Conservation (phyloP, 2,888 invertebrate species). For the Dryobotodes eremita region DNA sequence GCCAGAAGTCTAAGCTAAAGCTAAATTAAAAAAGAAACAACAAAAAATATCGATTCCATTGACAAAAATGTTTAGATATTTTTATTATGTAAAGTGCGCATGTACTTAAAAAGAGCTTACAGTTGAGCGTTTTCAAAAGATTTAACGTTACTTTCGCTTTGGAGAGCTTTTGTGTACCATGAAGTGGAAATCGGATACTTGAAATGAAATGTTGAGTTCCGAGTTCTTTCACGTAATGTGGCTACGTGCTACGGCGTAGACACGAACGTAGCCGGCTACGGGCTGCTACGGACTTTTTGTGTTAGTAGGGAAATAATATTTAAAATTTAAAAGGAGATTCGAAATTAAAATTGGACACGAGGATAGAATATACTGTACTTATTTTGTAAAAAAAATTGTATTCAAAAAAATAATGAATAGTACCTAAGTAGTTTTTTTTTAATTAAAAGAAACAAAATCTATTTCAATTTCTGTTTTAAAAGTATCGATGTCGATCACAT, state of each 20-base stretch:
- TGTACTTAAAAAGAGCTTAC: constrained; percentile 50
- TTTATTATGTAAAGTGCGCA: constrained; percentile 47
- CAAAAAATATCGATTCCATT: background rate
- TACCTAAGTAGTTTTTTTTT: background rate
- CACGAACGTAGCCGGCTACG: constrained; percentile 52
- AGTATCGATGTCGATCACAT: background rate
- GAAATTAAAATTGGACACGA: background rate
- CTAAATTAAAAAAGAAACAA: constrained; percentile 3
- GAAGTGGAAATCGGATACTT: constrained; percentile 68
- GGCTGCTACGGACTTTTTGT: constrained; percentile 29
- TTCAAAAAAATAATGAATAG: background rate
- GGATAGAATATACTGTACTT: background rate
- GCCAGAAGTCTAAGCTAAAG: background rate
- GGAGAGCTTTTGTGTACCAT: constrained; percentile 59
- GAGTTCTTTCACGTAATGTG: constrained; percentile 56
- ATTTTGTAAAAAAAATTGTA: background rate
- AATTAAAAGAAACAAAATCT: background rate
- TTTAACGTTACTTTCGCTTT: constrained; percentile 55
- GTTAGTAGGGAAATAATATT: constrained; percentile 13
- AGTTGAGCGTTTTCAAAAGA: constrained; percentile 60
- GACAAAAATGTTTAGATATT: constrained; percentile 23
- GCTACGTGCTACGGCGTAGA: constrained; percentile 70
- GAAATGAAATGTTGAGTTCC: constrained; percentile 60
- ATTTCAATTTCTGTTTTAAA: background rate
- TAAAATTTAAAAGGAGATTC: constrained; percentile 16